Evolutionary conservation across 2,888 invertebrate genomes (phyloP).

Genomic region (Epirrhoe alternata): DNA sequence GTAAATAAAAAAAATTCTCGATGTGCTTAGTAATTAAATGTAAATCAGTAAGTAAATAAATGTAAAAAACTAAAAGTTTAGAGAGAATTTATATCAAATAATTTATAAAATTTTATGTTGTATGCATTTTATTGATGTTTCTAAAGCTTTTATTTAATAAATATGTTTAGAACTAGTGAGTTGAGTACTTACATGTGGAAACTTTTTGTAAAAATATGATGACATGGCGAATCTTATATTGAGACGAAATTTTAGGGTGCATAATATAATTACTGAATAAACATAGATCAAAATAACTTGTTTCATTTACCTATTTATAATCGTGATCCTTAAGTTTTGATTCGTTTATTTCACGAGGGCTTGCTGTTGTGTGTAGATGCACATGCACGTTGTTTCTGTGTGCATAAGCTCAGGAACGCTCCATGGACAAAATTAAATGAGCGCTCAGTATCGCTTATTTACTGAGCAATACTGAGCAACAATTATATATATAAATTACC

Average conservation of each 20-base stretch:
- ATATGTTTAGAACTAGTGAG: constrained; percentile 19
- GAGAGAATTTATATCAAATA: constrained; percentile 42
- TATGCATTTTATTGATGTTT: constrained; percentile 38
- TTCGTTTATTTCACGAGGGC: too few relatives aligned
- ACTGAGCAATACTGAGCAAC: too few relatives aligned
- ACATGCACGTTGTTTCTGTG: too few relatives aligned
- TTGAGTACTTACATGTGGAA: constrained; percentile 28
- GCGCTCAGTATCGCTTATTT: too few relatives aligned
- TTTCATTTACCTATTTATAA: constrained; percentile 22
- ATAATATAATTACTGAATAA: constrained; percentile 41
- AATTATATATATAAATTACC: too few relatives aligned
- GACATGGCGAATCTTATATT: constrained; percentile 39
- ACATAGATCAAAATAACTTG: constrained; percentile 24
- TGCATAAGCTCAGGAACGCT: too few relatives aligned
- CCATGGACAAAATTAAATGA: too few relatives aligned
- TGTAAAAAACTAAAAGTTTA: constrained; percentile 41
- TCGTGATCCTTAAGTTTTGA: too few relatives aligned
- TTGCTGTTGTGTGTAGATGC: too few relatives aligned
- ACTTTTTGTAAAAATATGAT: constrained; percentile 34
- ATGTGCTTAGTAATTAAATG: constrained; percentile 37
- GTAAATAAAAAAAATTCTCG: constrained; percentile 25
- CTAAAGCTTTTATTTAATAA: constrained; percentile 35
- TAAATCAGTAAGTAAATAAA: constrained; percentile 23
- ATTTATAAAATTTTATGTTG: constrained; percentile 30
- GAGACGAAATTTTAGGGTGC: constrained; percentile 38